Percentiles rank a stretch among this genome's conserved stretches.
Conservation (phyloP, 64 coral and sea anemone species). For the Anthopleura sola region DNA sequence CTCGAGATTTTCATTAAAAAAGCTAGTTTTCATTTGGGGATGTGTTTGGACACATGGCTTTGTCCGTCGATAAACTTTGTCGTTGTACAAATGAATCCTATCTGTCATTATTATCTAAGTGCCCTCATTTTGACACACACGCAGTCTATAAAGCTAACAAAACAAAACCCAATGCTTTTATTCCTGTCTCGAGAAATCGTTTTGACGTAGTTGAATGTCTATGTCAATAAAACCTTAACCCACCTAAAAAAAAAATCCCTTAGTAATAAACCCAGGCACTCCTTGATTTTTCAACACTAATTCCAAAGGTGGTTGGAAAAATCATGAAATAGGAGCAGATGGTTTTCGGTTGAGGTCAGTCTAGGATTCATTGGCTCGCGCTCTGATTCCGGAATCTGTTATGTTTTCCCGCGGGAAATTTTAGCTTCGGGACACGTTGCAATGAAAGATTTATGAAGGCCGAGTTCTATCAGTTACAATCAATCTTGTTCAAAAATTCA, state of each 20-base stretch:
- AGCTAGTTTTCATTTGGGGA: neutral
- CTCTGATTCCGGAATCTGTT: neutral
- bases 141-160: neutral
- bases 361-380: neutral
- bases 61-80: neutral
- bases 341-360: neutral
- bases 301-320: neutral
- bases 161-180: neutral
- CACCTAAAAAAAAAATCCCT: neutral
- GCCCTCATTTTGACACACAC: neutral
- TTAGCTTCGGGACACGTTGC: neutral
- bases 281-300: neutral
- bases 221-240: neutral
- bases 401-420: neutral
- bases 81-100: constrained; percentile 6
- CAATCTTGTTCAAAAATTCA: neutral
- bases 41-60: neutral
- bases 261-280: neutral
- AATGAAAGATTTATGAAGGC: neutral
- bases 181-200: neutral
- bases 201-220: neutral
- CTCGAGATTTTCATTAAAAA: neutral
- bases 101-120: constrained; percentile 9
- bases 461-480: neutral
- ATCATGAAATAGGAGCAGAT: neutral